phyloP scores from a whole-genome alignment of 2,888 invertebrate genomes.

The Campaea margaritaria region DNA sequence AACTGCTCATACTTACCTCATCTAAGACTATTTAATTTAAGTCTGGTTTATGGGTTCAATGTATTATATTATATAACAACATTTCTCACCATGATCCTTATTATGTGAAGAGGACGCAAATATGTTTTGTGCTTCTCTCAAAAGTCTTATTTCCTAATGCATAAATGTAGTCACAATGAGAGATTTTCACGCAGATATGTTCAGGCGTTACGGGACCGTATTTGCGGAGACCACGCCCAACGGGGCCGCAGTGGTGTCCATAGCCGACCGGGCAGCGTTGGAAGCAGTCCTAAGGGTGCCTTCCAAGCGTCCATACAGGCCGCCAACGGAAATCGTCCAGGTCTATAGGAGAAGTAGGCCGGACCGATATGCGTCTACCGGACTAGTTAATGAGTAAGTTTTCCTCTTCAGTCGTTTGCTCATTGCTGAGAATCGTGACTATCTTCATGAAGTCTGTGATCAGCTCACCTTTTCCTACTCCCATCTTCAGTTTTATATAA shows the following conservation, averaged over 20 bases:
- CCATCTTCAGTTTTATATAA: too few species aligned
- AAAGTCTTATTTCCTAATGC: background rate
- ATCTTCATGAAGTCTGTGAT: background rate
- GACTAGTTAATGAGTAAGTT: constrained; percentile 93
- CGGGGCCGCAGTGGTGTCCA: constrained; percentile 89
- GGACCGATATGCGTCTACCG: constrained; percentile 92
- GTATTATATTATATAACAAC: too few species aligned
- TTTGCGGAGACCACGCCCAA: constrained; percentile 91
- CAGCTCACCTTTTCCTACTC: too few species aligned
- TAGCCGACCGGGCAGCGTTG: constrained; percentile 89
- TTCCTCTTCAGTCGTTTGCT: background rate
- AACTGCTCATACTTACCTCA: too few species aligned
- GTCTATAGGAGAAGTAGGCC: constrained; percentile 90
- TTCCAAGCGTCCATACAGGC: constrained; percentile 91
- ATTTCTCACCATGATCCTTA: too few species aligned
- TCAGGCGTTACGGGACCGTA: constrained; percentile 90
- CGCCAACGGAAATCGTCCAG: constrained; percentile 92
- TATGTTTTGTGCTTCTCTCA: too few species aligned
- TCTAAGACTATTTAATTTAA: too few species aligned
- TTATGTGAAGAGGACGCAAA: too few species aligned
- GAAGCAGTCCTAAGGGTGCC: constrained; percentile 90
- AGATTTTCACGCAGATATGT: constrained; percentile 87
- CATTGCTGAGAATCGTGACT: background rate
- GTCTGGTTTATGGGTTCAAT: too few species aligned
- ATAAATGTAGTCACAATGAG: constrained; percentile 63